Base-by-base conservation (phyloP, 2,797 vertebrate species). In the Chaunax sp. region DNA sequence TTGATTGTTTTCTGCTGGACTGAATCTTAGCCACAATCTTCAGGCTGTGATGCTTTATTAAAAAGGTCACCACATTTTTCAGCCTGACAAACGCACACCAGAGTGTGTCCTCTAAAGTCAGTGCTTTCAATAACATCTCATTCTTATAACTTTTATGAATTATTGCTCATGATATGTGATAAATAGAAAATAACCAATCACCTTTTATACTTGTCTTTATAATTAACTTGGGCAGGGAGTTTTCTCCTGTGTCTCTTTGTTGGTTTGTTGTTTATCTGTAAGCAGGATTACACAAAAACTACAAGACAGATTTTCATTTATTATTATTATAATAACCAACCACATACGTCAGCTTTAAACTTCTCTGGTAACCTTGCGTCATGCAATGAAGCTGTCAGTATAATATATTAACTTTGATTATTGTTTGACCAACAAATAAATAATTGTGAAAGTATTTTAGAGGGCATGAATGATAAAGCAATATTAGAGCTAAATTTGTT, bases 21-120 rank as follows among this genome's bases (percentile, higher is more conserved):
- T 6, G 52, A 72, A 40, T 70, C 60, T 58, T 6, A 0, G 47
- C 33, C 15, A n/a, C 12, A 6, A 38, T 37, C 23, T 74, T 56
- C 13, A 12, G 49, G 18, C 35, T 53, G 26, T 26, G 11, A 55
- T 30, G 53, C 60, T 57, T 56, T 60, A 44, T 65, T 51, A 20
- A 40, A 79, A 82, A 69, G 77, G 79, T 77, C 66, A 5, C 5
- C 1, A n/a, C 53, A 64, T 67, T 69, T 61, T 67, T 77, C 66
- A 67, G 50, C 38, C 49, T 62, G 53, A 61, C 52, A 58, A 63
- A 69, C 26, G 62, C n/a, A n/a, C n/a, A n/a, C n/a, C n/a, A n/a
- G n/a, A n/a, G n/a, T n/a, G n/a, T n/a, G n/a, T n/a, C n/a, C n/a
- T n/a, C n/a, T n/a, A n/a, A n/a, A n/a, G n/a, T n/a, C n/a, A n/a